These are phyloP conservation scores for Luscinia luscinia DNA, from an alignment of 2,797 vertebrate genomes.

Conservation along the genomic window DNA sequence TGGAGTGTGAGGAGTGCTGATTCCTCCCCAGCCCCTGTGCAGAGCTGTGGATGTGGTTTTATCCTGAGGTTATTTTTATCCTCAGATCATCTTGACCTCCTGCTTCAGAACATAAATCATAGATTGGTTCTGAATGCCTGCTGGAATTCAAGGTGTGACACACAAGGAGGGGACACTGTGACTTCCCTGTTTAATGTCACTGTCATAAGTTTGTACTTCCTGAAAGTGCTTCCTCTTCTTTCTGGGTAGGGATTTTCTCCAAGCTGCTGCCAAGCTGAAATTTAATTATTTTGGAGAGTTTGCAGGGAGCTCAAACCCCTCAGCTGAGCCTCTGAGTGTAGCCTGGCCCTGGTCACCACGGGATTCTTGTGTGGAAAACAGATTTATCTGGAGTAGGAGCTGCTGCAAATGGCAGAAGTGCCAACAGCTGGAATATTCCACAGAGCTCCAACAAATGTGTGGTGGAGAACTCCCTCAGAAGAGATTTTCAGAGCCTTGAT, in stretches of 20 bases:
- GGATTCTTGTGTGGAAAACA: not conserved
- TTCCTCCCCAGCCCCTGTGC: not conserved
- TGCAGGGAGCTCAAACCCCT: too few species aligned
- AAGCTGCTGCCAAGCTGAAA: not conserved
- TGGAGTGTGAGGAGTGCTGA: not conserved
- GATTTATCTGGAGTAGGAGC: not conserved
- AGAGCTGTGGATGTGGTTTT: not conserved
- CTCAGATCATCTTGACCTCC: not conserved
- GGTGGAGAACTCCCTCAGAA: not conserved
- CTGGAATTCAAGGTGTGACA: not conserved
- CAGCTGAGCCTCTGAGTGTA: not conserved
- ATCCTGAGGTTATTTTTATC: not conserved
- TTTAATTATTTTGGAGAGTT: not conserved
- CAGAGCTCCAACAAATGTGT: not conserved
- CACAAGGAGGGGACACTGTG: fast-evolving
- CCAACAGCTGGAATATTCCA: not conserved
- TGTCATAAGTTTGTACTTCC: not conserved
- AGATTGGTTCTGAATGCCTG: not conserved
- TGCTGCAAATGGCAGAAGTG: not conserved
- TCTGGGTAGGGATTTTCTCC: not conserved
- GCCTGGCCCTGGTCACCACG: not conserved
- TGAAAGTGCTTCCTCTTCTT: not conserved
- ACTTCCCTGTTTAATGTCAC: not conserved
- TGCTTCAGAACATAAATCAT: not conserved
- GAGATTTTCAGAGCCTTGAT: not conserved